Percentiles rank a stretch among this genome's conserved stretches.
These are phyloP conservation scores for Conger conger DNA, from an alignment of 2,113 vertebrate genomes.

Conservation along the genomic window DNA sequence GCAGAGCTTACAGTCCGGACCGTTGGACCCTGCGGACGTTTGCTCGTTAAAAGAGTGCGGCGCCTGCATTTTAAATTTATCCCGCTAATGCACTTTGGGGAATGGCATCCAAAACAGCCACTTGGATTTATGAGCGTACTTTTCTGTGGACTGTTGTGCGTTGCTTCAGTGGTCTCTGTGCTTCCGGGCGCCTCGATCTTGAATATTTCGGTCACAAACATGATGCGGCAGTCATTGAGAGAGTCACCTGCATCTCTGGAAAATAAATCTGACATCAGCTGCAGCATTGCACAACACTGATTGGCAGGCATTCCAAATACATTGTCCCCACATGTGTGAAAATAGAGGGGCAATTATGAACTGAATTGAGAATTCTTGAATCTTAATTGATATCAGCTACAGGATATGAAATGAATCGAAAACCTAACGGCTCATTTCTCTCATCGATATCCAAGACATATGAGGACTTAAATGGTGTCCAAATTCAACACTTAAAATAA, in stretches of 20 bases:
- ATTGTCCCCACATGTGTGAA: too few relatives aligned
- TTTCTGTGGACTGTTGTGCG: constrained; percentile 74
- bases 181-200: constrained; percentile 88
- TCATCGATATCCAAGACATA: too few relatives aligned
- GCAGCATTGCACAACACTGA: not conserved
- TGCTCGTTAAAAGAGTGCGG: not conserved
- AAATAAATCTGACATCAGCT: not conserved
- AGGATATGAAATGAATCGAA: too few relatives aligned
- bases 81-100: not conserved
- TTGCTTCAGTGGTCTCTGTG: constrained; percentile 59
- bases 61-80: too few relatives aligned
- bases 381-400: too few relatives aligned
- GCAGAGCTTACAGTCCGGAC: constrained; percentile 88
- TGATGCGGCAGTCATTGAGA: constrained; percentile 85
- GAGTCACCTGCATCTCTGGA: constrained; percentile 80
- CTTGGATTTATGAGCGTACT: constrained; percentile 64
- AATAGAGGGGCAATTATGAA: too few relatives aligned
- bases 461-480: too few relatives aligned
- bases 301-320: too few relatives aligned
- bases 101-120: not conserved
- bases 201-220: constrained; percentile 91
- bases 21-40: constrained; percentile 76
- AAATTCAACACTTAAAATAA: too few relatives aligned
- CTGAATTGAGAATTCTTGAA: too few relatives aligned
- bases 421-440: too few relatives aligned